These are phyloP conservation scores for Phyllopteryx taeniolatus DNA, from an alignment of 2,113 vertebrate genomes.

Conservation along the genomic window DNA sequence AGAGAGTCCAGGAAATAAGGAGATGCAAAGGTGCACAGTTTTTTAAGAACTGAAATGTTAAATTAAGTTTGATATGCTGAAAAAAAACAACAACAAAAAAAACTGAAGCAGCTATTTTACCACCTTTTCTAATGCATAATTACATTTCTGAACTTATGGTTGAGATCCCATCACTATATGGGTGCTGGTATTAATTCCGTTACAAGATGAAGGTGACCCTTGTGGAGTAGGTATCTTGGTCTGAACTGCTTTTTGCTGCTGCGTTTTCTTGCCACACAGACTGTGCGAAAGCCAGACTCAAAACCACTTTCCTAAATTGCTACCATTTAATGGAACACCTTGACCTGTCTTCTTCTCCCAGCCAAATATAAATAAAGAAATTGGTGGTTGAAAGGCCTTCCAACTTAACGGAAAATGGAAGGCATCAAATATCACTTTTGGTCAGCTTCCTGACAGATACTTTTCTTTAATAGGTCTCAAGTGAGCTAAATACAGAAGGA, in stretches of 20 bases:
- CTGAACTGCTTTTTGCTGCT: conserved; percentile 57
- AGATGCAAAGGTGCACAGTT: neutral
- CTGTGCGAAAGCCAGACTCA: conserved; percentile 55
- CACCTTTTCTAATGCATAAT: neutral
- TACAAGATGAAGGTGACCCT: conserved; percentile 66
- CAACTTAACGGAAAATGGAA: conserved; percentile 51
- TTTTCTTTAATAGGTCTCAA: conserved; percentile 29
- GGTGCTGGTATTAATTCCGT: conserved; percentile 21
- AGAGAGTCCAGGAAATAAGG: neutral
- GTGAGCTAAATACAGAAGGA: neutral
- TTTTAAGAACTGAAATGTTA: neutral
- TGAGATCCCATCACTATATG: neutral
- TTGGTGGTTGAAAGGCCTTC: conserved; percentile 54
- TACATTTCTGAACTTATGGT: neutral
- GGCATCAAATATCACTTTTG: conserved; percentile 47
- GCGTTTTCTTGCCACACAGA: conserved; percentile 46
- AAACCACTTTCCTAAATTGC: conserved; percentile 69
- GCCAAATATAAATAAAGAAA: conserved; percentile 62
- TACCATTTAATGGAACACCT: conserved; percentile 68
- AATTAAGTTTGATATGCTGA: neutral
- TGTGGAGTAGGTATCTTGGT: conserved; percentile 50
- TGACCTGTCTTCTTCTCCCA: conserved; percentile 57
- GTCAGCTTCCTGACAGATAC: conserved; percentile 48
- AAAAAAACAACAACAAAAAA: conserved; percentile 47
- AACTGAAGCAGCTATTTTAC: conserved; percentile 39